These are phyloP conservation scores for Galaxea fascicularis DNA, from an alignment of 92 coral and sea anemone genomes.

Conservation along the genomic window DNA sequence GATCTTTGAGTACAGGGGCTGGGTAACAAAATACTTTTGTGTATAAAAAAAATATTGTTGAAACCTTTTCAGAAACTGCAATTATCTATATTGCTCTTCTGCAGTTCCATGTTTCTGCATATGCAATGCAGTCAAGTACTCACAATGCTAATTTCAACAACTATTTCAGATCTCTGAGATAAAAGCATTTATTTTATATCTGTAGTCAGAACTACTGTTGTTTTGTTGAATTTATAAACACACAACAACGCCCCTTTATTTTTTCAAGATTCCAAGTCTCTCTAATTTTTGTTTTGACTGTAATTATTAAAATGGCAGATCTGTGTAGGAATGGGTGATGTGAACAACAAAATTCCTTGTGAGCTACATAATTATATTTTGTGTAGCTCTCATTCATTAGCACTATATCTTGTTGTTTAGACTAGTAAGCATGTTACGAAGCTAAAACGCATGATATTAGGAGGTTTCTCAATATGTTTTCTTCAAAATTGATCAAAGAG, in stretches of 20 bases:
- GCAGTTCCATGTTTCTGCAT: not conserved
- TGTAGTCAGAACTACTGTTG: not conserved
- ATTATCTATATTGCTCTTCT: slow-evolving; percentile 25
- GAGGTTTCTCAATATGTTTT: slow-evolving; percentile 3
- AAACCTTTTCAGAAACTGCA: not conserved
- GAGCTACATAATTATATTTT: not conserved
- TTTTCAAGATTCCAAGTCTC: not conserved
- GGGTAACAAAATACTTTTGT: slow-evolving; percentile 16
- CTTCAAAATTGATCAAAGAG: not conserved
- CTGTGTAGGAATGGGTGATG: not conserved
- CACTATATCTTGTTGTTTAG: slow-evolving; percentile 16
- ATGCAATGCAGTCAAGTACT: not conserved
- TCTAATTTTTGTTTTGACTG: not conserved
- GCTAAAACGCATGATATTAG: not conserved
- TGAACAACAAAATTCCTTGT: not conserved
- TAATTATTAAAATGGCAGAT: not conserved
- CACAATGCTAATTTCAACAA: not conserved
- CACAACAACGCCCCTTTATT: not conserved
- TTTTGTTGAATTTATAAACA: not conserved
- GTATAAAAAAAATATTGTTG: not conserved
- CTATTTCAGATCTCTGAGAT: not conserved
- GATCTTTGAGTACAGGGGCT: not conserved
- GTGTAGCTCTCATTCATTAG: not conserved
- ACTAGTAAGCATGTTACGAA: not conserved
- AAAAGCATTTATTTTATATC: not conserved